Evolutionary conservation across 2,113 vertebrate species (phyloP).

Genomic region (Accipiter cooperii): DNA sequence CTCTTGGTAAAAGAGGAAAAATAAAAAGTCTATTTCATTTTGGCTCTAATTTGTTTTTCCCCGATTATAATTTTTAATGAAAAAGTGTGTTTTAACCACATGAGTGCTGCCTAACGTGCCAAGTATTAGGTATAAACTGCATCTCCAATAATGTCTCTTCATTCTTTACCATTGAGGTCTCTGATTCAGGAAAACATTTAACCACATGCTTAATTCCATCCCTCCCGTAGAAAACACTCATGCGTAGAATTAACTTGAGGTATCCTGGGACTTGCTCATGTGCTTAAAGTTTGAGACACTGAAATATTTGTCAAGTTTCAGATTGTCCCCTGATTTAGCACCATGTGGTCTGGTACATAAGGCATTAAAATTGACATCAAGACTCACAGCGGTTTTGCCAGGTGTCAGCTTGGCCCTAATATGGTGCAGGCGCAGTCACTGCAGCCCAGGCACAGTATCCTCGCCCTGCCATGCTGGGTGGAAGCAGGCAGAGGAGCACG

Average conservation of each 20-base stretch:
- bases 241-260: background rate
- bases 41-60: conserved; percentile 24
- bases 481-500: background rate
- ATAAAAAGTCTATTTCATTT: conserved; percentile 54
- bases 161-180: background rate
- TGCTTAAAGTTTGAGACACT: background rate
- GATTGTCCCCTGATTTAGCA: background rate
- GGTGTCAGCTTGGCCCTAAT: background rate
- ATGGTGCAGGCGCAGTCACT: background rate
- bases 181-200: conserved; percentile 30
- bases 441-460: rapidly evolving
- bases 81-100: conserved; percentile 60
- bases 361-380: background rate
- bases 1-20: conserved; percentile 15
- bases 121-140: background rate
- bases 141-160: background rate
- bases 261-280: background rate
- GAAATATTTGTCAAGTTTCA: background rate
- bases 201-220: conserved; percentile 6
- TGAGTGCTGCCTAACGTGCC: conserved; percentile 28
- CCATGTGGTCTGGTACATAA: background rate
- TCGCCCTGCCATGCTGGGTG: no score
- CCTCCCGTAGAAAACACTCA: background rate
- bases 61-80: conserved; percentile 61
- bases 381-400: background rate